A percentile compares a stretch with the other conserved stretches of the same genome.
These are phyloP conservation scores for Didymodactylos carnosus DNA, from an alignment of 2,888 invertebrate species.

Conservation along the genomic window DNA sequence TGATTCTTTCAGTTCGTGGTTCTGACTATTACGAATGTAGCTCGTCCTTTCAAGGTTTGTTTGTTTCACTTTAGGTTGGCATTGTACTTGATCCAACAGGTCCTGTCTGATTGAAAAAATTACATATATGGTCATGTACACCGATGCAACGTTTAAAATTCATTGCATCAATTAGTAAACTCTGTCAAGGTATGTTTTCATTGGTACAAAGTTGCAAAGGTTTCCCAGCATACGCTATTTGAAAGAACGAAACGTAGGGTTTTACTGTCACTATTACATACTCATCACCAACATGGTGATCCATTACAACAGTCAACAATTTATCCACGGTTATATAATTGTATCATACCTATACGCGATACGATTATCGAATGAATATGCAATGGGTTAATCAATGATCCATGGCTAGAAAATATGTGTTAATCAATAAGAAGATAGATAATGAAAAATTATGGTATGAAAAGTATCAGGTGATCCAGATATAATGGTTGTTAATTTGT, in stretches of 20 bases:
- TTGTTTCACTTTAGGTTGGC: background rate
- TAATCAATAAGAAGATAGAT: conserved; percentile 57
- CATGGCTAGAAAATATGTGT: conserved; percentile 74
- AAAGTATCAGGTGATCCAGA: too few relatives aligned
- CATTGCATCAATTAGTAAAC: conserved; percentile 60
- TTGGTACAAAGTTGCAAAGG: background rate
- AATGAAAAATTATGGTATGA: conserved; percentile 80
- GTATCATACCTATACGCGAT: conserved; percentile 46
- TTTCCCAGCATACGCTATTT: background rate
- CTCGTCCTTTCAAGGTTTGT: too few relatives aligned
- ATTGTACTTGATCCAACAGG: conserved; percentile 16
- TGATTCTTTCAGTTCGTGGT: too few relatives aligned
- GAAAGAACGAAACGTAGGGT: conserved; percentile 50
- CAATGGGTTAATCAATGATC: conserved; percentile 74
- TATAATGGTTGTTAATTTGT: conserved; percentile 55
- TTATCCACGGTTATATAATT: conserved; percentile 28
- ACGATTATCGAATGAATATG: conserved; percentile 76
- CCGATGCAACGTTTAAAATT: conserved; percentile 58
- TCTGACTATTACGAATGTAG: too few relatives aligned
- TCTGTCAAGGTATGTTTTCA: conserved; percentile 44
- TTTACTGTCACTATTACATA: conserved; percentile 60
- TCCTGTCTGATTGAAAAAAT: conserved; percentile 46
- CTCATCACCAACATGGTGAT: conserved; percentile 64
- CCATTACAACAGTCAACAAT: conserved; percentile 42
- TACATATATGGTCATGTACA: conserved; percentile 62